Evolutionary conservation across 2,888 invertebrate genomes (phyloP).

Genomic region (Digitonthophagus gazella): DNA sequence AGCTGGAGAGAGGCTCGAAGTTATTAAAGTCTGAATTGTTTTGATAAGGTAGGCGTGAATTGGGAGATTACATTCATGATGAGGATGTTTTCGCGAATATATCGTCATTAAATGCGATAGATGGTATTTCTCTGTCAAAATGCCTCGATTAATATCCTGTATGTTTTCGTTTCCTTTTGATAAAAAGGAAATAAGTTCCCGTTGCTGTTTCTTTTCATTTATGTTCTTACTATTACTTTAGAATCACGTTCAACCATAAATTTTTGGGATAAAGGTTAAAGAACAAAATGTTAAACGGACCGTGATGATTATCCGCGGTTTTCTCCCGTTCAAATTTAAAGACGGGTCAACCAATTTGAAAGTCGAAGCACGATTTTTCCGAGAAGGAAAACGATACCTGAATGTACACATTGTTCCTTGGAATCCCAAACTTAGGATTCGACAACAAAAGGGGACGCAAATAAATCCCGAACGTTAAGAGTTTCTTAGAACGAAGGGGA

Average conservation of each 20-base stretch:
- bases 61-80: neutral
- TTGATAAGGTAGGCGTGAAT: neutral
- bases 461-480: slow-evolving; percentile 6
- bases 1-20: neutral
- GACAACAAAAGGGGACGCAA: neutral
- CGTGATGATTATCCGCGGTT: neutral
- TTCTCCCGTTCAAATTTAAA: neutral
- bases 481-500: neutral
- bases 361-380: neutral
- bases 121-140: no score
- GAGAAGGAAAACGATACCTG: neutral
- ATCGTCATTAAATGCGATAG: no score
- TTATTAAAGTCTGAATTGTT: slow-evolving; percentile 2
- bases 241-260: neutral
- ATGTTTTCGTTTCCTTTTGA: no score
- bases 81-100: neutral
- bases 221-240: neutral
- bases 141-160: no score
- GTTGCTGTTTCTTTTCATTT: neutral
- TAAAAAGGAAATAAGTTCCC: no score
- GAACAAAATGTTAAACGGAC: neutral
- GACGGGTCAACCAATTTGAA: neutral
- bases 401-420: neutral
- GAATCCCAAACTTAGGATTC: neutral
- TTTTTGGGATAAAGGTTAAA: neutral